Conservation (phyloP, 2,113 vertebrate genomes). For the Oreochromis spilurus region DNA sequence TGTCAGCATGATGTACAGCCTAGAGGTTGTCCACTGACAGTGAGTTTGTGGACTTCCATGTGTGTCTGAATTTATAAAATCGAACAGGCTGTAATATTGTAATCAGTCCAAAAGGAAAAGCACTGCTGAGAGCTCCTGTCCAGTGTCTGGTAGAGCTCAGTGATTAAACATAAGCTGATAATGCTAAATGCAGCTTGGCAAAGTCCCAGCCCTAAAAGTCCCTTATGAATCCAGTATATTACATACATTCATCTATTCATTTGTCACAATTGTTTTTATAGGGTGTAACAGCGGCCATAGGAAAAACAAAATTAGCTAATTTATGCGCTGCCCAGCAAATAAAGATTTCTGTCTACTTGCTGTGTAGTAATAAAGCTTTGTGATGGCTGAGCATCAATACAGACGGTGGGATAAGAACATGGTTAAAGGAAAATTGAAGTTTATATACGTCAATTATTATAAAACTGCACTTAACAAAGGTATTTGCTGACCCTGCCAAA, state of each 20-base stretch:
- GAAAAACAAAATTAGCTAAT: neutral
- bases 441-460: neutral
- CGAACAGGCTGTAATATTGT: constrained; percentile 7
- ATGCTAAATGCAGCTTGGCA: neutral
- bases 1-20: constrained; percentile 53
- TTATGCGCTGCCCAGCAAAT: neutral
- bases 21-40: constrained; percentile 27
- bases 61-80: constrained; percentile 20
- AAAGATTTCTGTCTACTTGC: neutral
- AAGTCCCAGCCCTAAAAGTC: neutral
- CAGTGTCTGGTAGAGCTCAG: neutral
- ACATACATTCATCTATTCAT: neutral
- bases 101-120: constrained; percentile 2
- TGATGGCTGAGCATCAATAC: neutral
- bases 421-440: neutral
- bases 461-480: neutral
- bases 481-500: neutral
- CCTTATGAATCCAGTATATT: neutral
- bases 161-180: neutral
- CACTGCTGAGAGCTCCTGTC: neutral
- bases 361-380: neutral
- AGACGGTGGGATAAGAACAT: rapidly evolving
- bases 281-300: neutral
- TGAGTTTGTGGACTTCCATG: constrained; percentile 33
- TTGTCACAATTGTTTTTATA: neutral